Conservation (phyloP, 2,113 vertebrate genomes). For the Chinchilla lanigera region DNA sequence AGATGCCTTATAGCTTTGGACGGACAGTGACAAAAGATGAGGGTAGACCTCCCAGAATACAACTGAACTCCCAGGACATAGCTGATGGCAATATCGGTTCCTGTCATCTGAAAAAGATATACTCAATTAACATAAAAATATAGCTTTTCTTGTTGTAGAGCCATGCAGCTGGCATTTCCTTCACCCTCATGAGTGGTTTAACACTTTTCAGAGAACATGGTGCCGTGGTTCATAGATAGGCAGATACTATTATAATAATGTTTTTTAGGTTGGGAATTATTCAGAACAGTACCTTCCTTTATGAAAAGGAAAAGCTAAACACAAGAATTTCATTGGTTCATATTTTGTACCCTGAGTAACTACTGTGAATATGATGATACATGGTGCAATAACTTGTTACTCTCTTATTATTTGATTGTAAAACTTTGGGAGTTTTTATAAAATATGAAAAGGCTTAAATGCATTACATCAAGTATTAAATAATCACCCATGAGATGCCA, state of each 20-base stretch:
- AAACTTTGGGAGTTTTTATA: neutral
- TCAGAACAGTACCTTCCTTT: conserved; percentile 51
- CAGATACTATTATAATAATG: neutral
- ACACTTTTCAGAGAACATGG: neutral
- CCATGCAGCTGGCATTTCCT: neutral
- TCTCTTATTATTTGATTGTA: neutral
- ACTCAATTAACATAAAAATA: neutral
- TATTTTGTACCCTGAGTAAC: neutral
- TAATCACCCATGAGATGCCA: conserved; percentile 9
- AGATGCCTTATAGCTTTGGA: neutral
- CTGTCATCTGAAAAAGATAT: neutral
- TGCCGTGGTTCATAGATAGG: neutral
- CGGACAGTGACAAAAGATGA: neutral
- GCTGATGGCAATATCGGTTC: neutral
- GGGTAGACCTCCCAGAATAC: neutral
- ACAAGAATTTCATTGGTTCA: neutral
- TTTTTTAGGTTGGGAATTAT: neutral
- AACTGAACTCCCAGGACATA: neutral
- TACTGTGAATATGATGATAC: neutral
- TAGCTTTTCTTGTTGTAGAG: neutral
- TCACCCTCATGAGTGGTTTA: neutral
- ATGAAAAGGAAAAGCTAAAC: neutral
- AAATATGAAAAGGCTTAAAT: neutral
- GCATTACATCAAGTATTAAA: neutral
- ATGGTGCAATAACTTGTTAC: neutral